Evolutionary conservation across 2,113 vertebrate species (phyloP), one percentile per base, ranked within the genome.

Genomic region (Zootoca vivipara): DNA sequence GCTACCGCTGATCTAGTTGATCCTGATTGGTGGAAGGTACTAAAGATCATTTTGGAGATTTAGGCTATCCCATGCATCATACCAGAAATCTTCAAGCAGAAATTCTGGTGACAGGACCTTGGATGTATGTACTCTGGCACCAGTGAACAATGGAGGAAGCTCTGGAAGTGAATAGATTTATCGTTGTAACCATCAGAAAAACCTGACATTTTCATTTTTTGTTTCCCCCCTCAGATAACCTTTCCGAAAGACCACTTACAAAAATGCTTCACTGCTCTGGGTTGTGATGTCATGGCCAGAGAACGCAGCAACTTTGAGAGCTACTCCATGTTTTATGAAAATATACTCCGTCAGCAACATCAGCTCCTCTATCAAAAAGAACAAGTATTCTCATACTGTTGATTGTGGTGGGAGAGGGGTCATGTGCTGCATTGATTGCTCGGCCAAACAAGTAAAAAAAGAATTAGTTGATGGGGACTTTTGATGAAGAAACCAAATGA

Each of bases 241-340:
- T 93, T 98, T 85, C 75, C 90, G 35, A 94, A 89, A 93, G 93
- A 92, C 67, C 92, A 94, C 87, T 96, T 98, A 7, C 92, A 97
- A 85, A 85, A 86, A 20, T 96, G 97, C 91, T 94, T 98, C 46
- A 89, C 92, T 9, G 69, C 94, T 26, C 91, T 97, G 78, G 91
- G 95, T 35, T 96, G 95, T 62, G 97, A 96, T 1, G 87, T 97
- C 90, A 96, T 92, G 93, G 96, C 94, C 64, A 96, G 96, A 89
- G 97, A 97, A 87, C 58, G 70, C 65, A 96, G 95, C 92, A 95
- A 91, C 94, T 98, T 97, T 58, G 92, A 97, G 93, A 94, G 93
- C 64, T 97, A 97, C 82, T 98, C 96, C 1, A 95, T 93, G 93
- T 97, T 96, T 90, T 97, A 97, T 2, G 97, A 98, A 92, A 97